Conservation (phyloP, 2,113 vertebrate species). For the Felis catus region F.catus_Fca126_mat1.0 CM031417.1:82272501-82273000, state of each 20-base stretch:
- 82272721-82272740: background rate
- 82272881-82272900: slow-evolving; percentile 39
- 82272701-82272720: background rate
- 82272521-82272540: background rate
- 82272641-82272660: background rate
- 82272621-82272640: background rate
- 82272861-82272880: slow-evolving; percentile 34
- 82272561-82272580: background rate
- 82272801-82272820: slow-evolving; percentile 35
- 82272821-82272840: slow-evolving; percentile 24
- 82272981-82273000: slow-evolving; percentile 60
- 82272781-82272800: background rate
- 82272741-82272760: background rate
- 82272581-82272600: background rate
- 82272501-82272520: background rate
- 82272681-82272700: background rate
- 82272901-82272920: background rate
- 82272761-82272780: background rate
- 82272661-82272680: background rate
- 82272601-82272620: background rate
- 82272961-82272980: slow-evolving; percentile 67
- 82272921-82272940: slow-evolving; percentile 56
- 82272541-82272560: background rate
- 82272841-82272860: slow-evolving; percentile 44
- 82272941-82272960: slow-evolving; percentile 46